Evolutionary conservation across 2,797 vertebrate genomes (phyloP).

Genomic region (Brotula barbata): DNA sequence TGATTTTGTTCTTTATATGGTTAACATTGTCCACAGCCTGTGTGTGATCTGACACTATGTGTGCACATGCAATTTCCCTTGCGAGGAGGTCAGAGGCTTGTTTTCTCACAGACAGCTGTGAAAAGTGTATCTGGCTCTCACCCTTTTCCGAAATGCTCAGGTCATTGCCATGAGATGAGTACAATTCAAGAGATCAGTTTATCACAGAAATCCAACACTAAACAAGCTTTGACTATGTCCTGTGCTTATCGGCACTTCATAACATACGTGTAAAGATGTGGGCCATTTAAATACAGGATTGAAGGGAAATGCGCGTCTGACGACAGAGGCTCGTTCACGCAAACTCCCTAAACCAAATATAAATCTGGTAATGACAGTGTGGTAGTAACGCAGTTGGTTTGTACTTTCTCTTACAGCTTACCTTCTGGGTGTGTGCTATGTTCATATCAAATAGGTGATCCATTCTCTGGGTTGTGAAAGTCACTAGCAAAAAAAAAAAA

Average conservation of each 20-base stretch:
- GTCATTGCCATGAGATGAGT: slow-evolving; percentile 42
- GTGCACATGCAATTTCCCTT: not conserved
- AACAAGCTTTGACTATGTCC: slow-evolving; percentile 7
- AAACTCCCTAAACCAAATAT: slow-evolving; percentile 56
- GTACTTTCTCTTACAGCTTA: slow-evolving; percentile 32
- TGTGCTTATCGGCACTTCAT: slow-evolving; percentile 25
- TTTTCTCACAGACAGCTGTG: slow-evolving; percentile 69
- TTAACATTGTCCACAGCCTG: no score
- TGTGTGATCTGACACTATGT: no score
- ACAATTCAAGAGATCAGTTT: no score
- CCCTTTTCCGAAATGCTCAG: slow-evolving; percentile 52
- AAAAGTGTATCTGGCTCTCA: slow-evolving; percentile 56
- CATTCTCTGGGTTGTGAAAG: slow-evolving; percentile 38
- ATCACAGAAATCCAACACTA: slow-evolving; percentile 4
- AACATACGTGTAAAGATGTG: slow-evolving; percentile 46
- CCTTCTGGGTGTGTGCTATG: slow-evolving; percentile 34
- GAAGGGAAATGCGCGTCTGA: slow-evolving; percentile 38
- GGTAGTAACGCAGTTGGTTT: slow-evolving; percentile 36
- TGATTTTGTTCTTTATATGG: no score
- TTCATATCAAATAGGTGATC: slow-evolving; percentile 50
- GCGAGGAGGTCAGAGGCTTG: slow-evolving; percentile 37
- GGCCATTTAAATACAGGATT: slow-evolving; percentile 29
- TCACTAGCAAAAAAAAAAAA: no score
- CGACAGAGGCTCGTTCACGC: slow-evolving; percentile 57
- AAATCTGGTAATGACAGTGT: slow-evolving; percentile 58